Conservation (phyloP, 2,797 vertebrate genomes). For the Merluccius polli region DNA sequence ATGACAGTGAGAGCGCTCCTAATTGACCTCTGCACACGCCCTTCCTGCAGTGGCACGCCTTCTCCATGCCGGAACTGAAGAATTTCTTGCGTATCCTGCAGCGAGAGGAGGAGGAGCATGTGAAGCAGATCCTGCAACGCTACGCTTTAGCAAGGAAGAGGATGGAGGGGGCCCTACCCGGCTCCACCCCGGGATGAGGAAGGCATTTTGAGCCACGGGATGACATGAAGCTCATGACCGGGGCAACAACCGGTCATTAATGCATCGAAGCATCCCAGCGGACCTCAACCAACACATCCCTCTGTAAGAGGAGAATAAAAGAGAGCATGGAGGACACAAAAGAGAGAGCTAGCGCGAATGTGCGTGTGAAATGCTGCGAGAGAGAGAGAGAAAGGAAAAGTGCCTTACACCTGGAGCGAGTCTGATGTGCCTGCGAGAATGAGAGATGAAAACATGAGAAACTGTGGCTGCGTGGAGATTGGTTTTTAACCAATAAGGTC, state of each 20-base stretch:
- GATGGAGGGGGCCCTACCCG: slow-evolving; percentile 81
- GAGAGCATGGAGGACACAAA: slow-evolving; percentile 64
- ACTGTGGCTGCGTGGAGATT: slow-evolving; percentile 49
- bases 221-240: slow-evolving; percentile 50
- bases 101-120: slow-evolving; percentile 88
- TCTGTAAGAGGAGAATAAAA: slow-evolving; percentile 47
- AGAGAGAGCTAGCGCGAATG: slow-evolving; percentile 66
- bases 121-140: slow-evolving; percentile 84
- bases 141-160: slow-evolving; percentile 81
- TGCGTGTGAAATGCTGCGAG: slow-evolving; percentile 69
- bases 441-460: slow-evolving; percentile 57
- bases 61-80: slow-evolving; percentile 88
- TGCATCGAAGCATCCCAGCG: slow-evolving; percentile 64
- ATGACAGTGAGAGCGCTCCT: background rate
- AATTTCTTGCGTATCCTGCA: slow-evolving; percentile 91
- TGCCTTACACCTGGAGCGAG: slow-evolving; percentile 73
- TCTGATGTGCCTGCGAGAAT: slow-evolving; percentile 73
- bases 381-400: slow-evolving; percentile 57
- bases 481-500: slow-evolving; percentile 28
- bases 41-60: slow-evolving; percentile 85
- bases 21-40: background rate
- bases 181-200: slow-evolving; percentile 80
- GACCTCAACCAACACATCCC: slow-evolving; percentile 54
- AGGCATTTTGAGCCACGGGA: slow-evolving; percentile 17
- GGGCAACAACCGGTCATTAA: slow-evolving; percentile 47